These are phyloP conservation scores for Myopa tessellatipennis DNA, from an alignment of 2,888 invertebrate species.

Conservation along the genomic window DNA sequence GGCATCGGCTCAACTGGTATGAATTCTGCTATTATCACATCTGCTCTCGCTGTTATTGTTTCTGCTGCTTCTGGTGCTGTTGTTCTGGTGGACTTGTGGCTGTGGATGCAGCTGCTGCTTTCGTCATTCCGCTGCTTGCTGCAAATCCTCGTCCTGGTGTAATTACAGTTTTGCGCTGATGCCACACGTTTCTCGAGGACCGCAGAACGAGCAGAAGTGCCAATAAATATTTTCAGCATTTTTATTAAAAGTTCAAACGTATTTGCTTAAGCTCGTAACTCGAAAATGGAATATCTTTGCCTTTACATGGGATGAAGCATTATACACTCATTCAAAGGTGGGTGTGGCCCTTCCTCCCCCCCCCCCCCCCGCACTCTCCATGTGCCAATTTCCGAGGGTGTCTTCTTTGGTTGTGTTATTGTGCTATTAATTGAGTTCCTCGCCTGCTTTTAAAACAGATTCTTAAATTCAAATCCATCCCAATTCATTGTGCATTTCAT, in stretches of 20 bases:
- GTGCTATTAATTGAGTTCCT: too few relatives aligned
- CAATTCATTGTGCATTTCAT: neutral
- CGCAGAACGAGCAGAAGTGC: neutral
- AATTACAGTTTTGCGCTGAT: conserved; percentile 11
- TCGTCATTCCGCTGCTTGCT: neutral
- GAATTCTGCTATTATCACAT: conserved; percentile 1
- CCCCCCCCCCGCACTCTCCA: too few relatives aligned
- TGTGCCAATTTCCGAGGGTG: too few relatives aligned
- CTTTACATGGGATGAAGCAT: too few relatives aligned
- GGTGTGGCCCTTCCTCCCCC: too few relatives aligned
- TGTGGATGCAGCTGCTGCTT: neutral
- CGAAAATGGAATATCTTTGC: neutral
- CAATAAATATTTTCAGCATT: neutral
- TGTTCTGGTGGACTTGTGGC: neutral
- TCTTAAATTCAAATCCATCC: neutral
- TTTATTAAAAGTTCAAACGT: neutral
- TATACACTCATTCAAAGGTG: too few relatives aligned
- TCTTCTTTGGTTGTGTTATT: too few relatives aligned
- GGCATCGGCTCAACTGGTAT: neutral
- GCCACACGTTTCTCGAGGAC: neutral
- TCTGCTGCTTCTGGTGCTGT: neutral
- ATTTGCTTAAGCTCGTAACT: neutral
- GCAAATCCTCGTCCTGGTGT: neutral
- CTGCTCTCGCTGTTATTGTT: neutral
- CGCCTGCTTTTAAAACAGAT: too few relatives aligned